Base-by-base conservation (phyloP, 1,140 invertebrate genomes). In the Macrobrachium nipponense region DNA sequence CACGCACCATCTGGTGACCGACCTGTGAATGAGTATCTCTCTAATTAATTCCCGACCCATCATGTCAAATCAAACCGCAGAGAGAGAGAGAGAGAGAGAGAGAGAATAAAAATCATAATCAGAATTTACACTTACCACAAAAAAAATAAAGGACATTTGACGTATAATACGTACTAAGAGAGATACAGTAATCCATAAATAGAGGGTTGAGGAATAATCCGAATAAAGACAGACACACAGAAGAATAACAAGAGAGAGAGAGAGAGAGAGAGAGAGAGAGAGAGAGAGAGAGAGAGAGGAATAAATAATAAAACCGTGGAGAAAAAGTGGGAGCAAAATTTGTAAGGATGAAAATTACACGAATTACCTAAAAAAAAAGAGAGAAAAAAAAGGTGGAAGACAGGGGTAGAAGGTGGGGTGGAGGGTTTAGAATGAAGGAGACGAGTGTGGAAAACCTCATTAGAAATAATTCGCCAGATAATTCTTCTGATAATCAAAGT, bases 71-170 rank as follows among this genome's bases (percentile, higher is more conserved):
- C 27, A 36, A 36, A 62, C 43, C 78, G 60, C 27, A 64, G 43
- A 62, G 51, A 80, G 51, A 80, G 64, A 62, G 68, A 80, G 62
- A 66, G 78, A n/a, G 68, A 27, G 23, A 73, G 68, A 72, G 68
- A 72, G 68, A 72, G 27, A 36, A 36, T 36, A 36, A 36, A 36
- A 36, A 2, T 36, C 27, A 36, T 36, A 36, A 2, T 1, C 27
- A 36, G 27, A 36, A 36, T 4, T 36, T 36, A 36, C 27, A 36
- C 27, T 4, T 36, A 36, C 27, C 4, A 4, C 4, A 36, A 36
- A 36, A n/a, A n/a, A n/a, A n/a, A n/a, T n/a, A n/a, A n/a, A n/a
- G n/a, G n/a, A n/a, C n/a, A n/a, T n/a, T n/a, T n/a, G n/a, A n/a
- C n/a, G n/a, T 36, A 36, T 36, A 36, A 36, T 36, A 36, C 27